phyloP scores from a whole-genome alignment of 2,113 vertebrate species.

The Nestor notabilis region DNA sequence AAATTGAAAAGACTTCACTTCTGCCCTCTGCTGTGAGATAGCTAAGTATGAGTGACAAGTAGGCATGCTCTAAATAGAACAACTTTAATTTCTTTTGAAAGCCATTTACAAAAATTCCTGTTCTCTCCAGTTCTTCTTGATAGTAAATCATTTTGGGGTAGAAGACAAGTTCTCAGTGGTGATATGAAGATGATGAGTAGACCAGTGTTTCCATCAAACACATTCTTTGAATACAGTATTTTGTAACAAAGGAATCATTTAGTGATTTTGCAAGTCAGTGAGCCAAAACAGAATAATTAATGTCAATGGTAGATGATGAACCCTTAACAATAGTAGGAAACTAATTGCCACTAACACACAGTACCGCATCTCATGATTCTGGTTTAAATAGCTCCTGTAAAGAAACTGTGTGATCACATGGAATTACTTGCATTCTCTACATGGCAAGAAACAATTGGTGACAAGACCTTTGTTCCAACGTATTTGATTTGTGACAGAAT shows the following conservation, averaged over 20 bases:
- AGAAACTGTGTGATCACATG: not conserved
- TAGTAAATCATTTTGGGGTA: not conserved
- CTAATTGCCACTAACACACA: conserved; percentile 41
- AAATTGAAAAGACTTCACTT: conserved; percentile 41
- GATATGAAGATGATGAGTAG: not conserved
- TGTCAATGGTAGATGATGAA: conserved; percentile 25
- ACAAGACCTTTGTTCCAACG: not conserved
- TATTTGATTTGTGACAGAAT: not conserved
- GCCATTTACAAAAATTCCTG: not conserved
- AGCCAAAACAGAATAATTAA: conserved; percentile 57
- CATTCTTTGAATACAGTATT: not conserved
- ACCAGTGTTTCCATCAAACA: not conserved
- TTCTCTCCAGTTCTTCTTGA: not conserved
- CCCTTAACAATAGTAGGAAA: conserved; percentile 5
- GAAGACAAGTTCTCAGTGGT: not conserved
- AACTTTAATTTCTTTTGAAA: conserved; percentile 2
- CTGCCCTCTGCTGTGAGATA: conserved; percentile 10
- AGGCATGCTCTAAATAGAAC: not conserved
- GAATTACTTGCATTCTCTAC: not conserved
- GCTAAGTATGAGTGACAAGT: not conserved
- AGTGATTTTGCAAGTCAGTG: conserved; percentile 44
- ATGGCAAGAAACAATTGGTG: not conserved
- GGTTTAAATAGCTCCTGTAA: not conserved
- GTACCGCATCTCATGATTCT: not conserved
- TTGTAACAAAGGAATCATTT: conserved; percentile 34